Conservation (phyloP, 2,797 vertebrate genomes). For the Heliangelus exortis region DNA sequence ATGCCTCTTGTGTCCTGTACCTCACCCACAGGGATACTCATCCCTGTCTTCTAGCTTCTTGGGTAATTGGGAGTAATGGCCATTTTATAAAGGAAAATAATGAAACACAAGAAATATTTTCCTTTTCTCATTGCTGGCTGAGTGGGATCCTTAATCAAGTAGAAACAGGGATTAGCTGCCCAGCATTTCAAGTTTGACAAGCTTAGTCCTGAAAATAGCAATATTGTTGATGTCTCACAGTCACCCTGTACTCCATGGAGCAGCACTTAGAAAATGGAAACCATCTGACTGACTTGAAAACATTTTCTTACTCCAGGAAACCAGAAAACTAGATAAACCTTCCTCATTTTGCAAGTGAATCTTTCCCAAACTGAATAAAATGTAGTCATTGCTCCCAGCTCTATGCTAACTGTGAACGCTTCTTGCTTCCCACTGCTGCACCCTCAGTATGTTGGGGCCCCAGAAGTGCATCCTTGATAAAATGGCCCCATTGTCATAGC, state of each 20-base stretch:
- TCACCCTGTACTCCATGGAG: background rate
- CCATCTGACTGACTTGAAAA: background rate
- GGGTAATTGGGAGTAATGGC: background rate
- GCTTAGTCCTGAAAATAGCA: background rate
- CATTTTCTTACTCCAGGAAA: background rate
- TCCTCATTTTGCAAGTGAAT: background rate
- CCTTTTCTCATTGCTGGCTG: background rate
- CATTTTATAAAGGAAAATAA: constrained; percentile 1
- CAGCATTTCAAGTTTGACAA: background rate
- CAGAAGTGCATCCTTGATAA: background rate
- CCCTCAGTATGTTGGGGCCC: background rate
- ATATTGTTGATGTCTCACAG: background rate
- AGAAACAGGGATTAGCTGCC: background rate
- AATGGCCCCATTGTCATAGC: background rate
- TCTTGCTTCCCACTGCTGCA: background rate
- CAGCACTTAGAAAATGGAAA: background rate
- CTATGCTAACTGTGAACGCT: background rate
- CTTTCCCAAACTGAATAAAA: background rate
- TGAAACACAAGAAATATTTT: background rate
- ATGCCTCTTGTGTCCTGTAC: background rate
- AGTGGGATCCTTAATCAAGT: background rate
- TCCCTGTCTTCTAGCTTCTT: background rate
- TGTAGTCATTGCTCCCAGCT: background rate
- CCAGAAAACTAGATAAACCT: background rate
- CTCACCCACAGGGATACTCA: background rate